phyloP scores from a whole-genome alignment of 2,888 invertebrate genomes.

The Cryptocephalus moraei region DNA sequence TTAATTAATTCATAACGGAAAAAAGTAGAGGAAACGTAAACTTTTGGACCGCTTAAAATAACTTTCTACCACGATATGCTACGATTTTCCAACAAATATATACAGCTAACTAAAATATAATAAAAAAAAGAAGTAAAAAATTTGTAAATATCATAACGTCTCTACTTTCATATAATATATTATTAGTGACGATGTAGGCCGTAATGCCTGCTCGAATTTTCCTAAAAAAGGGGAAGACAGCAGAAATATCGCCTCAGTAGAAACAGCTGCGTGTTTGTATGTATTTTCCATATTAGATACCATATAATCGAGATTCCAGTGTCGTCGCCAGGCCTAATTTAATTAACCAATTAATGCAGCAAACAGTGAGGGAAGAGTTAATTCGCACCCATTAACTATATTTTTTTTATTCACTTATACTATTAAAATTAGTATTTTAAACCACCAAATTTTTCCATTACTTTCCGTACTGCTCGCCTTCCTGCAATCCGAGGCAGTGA shows the following conservation, averaged over 20 bases:
- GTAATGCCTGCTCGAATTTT: constrained; percentile 25
- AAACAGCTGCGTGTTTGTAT: constrained; percentile 7
- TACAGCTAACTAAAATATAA: constrained; percentile 11
- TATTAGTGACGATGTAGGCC: constrained; percentile 36
- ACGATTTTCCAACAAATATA: constrained; percentile 14
- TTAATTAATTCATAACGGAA: constrained; percentile 14
- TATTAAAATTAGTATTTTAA: background rate
- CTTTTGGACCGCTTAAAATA: background rate
- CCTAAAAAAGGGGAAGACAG: constrained; percentile 26
- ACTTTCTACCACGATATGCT: constrained; percentile 15
- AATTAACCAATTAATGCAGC: constrained; percentile 34
- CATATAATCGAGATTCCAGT: constrained; percentile 34
- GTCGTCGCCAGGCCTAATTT: constrained; percentile 38
- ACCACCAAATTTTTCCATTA: background rate
- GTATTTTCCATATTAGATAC: constrained; percentile 16
- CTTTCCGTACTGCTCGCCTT: background rate
- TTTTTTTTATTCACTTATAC: background rate
- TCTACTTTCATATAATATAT: constrained; percentile 22
- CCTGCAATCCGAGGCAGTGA: background rate
- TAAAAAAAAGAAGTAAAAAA: constrained; percentile 5
- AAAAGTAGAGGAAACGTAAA: constrained; percentile 3
- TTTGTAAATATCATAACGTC: constrained; percentile 33
- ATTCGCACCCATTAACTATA: background rate
- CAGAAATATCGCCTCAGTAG: constrained; percentile 22
- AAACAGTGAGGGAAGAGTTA: constrained; percentile 41